These are phyloP conservation scores for Pardosa pseudoannulata DNA, from an alignment of 2,888 invertebrate genomes.

Conservation along the genomic window DNA sequence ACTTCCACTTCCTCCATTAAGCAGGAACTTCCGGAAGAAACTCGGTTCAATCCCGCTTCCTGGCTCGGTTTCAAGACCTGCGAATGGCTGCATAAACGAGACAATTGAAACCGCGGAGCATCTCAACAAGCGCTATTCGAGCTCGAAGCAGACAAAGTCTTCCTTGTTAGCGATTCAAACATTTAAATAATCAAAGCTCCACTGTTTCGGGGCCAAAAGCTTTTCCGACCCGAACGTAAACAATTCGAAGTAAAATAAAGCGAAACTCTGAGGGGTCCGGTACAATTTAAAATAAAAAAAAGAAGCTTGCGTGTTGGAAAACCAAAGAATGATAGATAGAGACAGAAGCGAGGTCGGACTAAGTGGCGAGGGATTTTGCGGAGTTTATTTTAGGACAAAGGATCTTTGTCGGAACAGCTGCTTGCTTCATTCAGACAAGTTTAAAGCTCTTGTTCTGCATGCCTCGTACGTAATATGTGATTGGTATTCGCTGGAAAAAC, in stretches of 20 bases:
- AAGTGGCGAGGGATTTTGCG: slow-evolving; percentile 3
- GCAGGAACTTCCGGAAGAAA: no score
- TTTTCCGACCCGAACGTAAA: slow-evolving; percentile 2
- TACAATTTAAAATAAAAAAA: slow-evolving; percentile 10
- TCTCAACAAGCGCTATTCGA: neutral
- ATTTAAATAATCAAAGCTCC: slow-evolving; percentile 14
- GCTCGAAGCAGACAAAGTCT: neutral
- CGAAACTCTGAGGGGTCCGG: neutral
- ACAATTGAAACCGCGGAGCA: neutral
- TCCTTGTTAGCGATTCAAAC: neutral
- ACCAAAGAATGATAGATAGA: slow-evolving; percentile 3
- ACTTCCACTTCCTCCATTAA: no score
- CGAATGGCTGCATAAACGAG: neutral
- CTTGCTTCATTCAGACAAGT: slow-evolving; percentile 46
- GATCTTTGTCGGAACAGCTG: slow-evolving; percentile 58
- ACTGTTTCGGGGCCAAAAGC: slow-evolving; percentile 2
- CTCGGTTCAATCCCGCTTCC: no score
- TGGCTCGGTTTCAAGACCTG: neutral
- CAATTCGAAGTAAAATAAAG: neutral
- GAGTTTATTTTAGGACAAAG: slow-evolving; percentile 52
- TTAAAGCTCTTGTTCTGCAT: slow-evolving; percentile 50
- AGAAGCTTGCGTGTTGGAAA: neutral
- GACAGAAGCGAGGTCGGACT: slow-evolving; percentile 16
- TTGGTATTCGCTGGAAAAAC: no score
- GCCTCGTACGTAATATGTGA: no score